Evolutionary conservation across 2,113 vertebrate species (phyloP), one percentile per base, ranked within the genome.

Genomic region (Syrrhaptes paradoxus): DNA sequence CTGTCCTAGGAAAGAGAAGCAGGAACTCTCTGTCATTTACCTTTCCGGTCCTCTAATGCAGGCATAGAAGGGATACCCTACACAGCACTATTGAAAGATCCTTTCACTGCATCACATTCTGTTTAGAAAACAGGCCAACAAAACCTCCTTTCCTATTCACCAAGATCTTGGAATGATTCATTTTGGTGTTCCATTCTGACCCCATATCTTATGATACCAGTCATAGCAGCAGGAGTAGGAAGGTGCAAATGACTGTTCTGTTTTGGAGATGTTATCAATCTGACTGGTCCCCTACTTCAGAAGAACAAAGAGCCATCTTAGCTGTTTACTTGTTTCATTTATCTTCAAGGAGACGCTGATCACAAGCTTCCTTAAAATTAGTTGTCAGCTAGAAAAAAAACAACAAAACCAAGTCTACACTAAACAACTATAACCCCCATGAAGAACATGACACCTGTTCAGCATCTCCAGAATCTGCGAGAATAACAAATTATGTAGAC

Each of bases 301-400:
- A 82, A 84, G 26, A 80, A 41, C 45, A 81, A 78, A 85, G 73
- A 71, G 73, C 63, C 82, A 32, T 52, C 55, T 84, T 77, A 65
- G 41, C 46, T 75, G 63, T 85, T 89, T 79, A 82, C 24, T 36
- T 91, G 78, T 48, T 49, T 82, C 54, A 76, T 85, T 87, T 74
- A 84, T 93, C 57, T 76, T 74, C 29, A 71, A 75, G 29, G 54
- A 88, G 87, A 87, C 55, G 32, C 57, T 91, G 68, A 91, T 89
- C 41, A 52, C n/a, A 36, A 57, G 28, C 77, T 89, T 80, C 17
- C 55, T 92, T 65, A 95, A 77, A 78, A 91, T 77, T 49, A 87
- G 34, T 1, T 80, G 36, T 45, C 70, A 91, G 41, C 41, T 80
- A 73, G 62, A 92, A 94, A 45, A 13, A 10, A 6, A 65, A 32